A percentile compares a stretch with the other conserved stretches of the same genome.
Conservation (phyloP, 2,888 invertebrate species). For the Phrixothrix hirtus region DNA sequence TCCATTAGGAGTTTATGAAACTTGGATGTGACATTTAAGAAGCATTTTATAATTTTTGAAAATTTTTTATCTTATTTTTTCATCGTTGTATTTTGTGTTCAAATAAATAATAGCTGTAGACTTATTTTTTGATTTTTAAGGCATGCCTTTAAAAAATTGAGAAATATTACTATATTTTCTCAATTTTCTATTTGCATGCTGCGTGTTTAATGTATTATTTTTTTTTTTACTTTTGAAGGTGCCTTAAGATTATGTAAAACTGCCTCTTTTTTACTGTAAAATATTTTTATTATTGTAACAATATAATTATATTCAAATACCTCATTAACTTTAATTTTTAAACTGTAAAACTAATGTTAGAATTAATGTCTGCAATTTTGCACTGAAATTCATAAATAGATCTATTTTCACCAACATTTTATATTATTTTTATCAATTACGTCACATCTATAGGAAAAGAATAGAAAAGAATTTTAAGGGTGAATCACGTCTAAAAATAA, state of each 20-base stretch:
- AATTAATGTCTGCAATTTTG: background rate
- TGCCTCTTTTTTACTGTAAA: background rate
- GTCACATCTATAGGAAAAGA: background rate
- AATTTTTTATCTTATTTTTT: conserved; percentile 3
- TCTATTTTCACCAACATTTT: background rate
- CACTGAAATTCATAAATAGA: conserved; percentile 5
- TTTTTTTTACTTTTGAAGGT: conserved; percentile 18
- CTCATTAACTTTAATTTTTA: background rate
- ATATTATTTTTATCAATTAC: background rate
- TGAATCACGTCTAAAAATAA: background rate
- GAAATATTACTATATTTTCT: background rate
- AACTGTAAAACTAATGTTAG: background rate
- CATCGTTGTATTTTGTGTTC: conserved; percentile 12
- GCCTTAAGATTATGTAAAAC: conserved; percentile 12
- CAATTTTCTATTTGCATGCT: no score
- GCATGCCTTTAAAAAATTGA: background rate
- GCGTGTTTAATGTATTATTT: conserved; percentile 1
- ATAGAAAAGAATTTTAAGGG: background rate
- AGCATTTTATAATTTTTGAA: background rate
- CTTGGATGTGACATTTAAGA: background rate
- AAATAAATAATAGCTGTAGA: conserved; percentile 20
- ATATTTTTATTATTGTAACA: background rate
- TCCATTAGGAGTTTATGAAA: conserved; percentile 8
- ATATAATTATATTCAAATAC: background rate
- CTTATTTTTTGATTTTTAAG: conserved; percentile 10